These are phyloP conservation scores for Glossophaga mutica DNA, from an alignment of 2,797 vertebrate genomes.

Conservation along the genomic window DNA sequence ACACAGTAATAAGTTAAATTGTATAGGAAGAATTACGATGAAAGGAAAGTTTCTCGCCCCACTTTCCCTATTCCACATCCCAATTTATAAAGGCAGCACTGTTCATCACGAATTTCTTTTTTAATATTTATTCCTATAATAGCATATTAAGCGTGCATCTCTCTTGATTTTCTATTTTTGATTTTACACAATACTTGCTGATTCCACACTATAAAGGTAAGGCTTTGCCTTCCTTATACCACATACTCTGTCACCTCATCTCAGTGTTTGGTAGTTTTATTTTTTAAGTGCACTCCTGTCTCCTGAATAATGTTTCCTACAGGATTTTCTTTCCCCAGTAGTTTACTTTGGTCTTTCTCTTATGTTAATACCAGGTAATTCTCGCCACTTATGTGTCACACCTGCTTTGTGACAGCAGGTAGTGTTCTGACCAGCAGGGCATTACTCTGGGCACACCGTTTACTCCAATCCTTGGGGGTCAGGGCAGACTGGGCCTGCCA, in stretches of 20 bases:
- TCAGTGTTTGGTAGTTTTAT: background rate
- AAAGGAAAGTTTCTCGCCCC: background rate
- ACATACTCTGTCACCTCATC: background rate
- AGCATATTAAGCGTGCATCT: background rate
- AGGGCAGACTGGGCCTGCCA: too few relatives aligned
- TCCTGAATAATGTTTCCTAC: background rate
- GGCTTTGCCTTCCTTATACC: background rate
- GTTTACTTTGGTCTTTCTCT: background rate
- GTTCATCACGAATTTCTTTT: background rate
- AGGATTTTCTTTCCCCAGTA: background rate
- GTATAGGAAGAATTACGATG: background rate
- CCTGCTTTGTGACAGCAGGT: background rate
- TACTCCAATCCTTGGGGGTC: rapidly evolving
- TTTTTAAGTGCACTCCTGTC: background rate
- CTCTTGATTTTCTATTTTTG: background rate
- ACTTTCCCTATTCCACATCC: background rate
- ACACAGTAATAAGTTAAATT: background rate
- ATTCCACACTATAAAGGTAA: background rate
- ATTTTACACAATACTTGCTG: background rate
- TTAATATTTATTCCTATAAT: background rate
- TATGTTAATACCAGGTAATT: background rate
- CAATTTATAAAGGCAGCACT: background rate
- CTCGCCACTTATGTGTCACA: background rate
- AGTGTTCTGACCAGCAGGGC: background rate
- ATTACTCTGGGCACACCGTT: background rate